A percentile compares a stretch with the other conserved stretches of the same genome.
Evolutionary conservation across 2,888 invertebrate genomes (phyloP).

Genomic region (Acronicta leporina): DNA sequence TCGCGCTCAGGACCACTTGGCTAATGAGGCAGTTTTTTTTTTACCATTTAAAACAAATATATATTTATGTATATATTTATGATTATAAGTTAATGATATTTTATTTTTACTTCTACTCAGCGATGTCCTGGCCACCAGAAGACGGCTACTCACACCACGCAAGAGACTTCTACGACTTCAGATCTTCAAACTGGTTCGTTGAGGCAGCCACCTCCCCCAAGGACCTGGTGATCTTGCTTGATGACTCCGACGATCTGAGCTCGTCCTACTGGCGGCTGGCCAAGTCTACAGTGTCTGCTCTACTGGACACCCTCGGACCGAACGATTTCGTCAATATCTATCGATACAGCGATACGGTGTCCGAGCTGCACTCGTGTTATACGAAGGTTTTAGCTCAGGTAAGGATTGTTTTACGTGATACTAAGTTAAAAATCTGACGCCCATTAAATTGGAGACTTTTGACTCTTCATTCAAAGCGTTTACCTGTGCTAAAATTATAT

Average conservation of each 20-base stretch:
- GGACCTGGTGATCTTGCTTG: constrained; percentile 98
- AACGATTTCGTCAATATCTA: constrained; percentile 99
- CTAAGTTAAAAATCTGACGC: too few species aligned
- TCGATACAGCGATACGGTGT: constrained; percentile 95
- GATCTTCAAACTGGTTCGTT: constrained; percentile 98
- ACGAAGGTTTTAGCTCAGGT: constrained; percentile 97
- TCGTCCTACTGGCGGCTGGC: constrained; percentile 95
- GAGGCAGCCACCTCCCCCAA: constrained; percentile 99
- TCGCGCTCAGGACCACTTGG: too few species aligned
- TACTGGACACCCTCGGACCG: constrained; percentile 98
- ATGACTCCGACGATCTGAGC: constrained; percentile 96
- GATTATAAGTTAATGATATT: too few species aligned
- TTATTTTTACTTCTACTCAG: constrained; percentile 69
- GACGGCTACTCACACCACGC: constrained; percentile 94
- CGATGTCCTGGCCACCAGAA: constrained; percentile 95
- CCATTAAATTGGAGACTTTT: too few species aligned
- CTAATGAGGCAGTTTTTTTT: too few species aligned
- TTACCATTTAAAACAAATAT: too few species aligned
- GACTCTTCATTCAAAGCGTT: too few species aligned
- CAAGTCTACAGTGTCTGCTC: constrained; percentile 95
- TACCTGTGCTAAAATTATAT: too few species aligned
- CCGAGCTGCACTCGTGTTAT: constrained; percentile 96
- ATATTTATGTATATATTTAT: too few species aligned
- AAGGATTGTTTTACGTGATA: constrained; percentile 42
- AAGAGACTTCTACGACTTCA: constrained; percentile 97